Percentiles rank a stretch among this genome's conserved stretches.
Conservation (phyloP, 2,888 invertebrate species). For the Prosapia bicincta region DNA sequence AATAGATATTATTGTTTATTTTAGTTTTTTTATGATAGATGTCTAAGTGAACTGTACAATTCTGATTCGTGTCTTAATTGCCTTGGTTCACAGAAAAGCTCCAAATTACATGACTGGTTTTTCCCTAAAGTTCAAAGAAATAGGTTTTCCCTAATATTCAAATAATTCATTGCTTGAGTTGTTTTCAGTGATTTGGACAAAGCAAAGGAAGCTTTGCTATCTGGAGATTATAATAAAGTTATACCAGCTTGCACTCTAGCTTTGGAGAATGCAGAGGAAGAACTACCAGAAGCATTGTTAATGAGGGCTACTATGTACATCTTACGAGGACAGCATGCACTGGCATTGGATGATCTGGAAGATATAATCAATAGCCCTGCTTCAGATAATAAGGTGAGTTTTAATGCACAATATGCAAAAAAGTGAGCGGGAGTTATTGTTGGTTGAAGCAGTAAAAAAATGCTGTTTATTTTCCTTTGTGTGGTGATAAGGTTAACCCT, state of each 20-base stretch:
- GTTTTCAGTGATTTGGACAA: slow-evolving; percentile 60
- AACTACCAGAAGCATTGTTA: slow-evolving; percentile 55
- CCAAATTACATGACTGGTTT: slow-evolving; percentile 8
- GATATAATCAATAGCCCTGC: slow-evolving; percentile 47
- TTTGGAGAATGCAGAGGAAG: slow-evolving; percentile 53
- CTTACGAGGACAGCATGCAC: slow-evolving; percentile 69
- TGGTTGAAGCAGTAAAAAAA: no score
- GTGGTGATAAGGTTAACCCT: no score
- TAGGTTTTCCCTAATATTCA: no score
- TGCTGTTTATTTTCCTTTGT: no score
- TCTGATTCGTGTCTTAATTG: no score
- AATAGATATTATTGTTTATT: no score
- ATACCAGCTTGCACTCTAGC: slow-evolving; percentile 73
- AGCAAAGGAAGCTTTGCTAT: slow-evolving; percentile 66
- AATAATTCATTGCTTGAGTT: not conserved
- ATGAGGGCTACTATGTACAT: slow-evolving; percentile 81
- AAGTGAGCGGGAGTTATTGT: no score
- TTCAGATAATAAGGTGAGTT: slow-evolving; percentile 30
- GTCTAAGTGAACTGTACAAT: no score
- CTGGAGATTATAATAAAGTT: slow-evolving; percentile 71
- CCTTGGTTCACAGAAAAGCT: no score
- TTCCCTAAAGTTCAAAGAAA: no score
- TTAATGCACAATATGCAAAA: no score
- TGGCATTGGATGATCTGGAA: slow-evolving; percentile 68
- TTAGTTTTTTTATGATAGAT: no score